Conservation (phyloP, 2,797 vertebrate genomes). For the Podargus strigoides region DNA sequence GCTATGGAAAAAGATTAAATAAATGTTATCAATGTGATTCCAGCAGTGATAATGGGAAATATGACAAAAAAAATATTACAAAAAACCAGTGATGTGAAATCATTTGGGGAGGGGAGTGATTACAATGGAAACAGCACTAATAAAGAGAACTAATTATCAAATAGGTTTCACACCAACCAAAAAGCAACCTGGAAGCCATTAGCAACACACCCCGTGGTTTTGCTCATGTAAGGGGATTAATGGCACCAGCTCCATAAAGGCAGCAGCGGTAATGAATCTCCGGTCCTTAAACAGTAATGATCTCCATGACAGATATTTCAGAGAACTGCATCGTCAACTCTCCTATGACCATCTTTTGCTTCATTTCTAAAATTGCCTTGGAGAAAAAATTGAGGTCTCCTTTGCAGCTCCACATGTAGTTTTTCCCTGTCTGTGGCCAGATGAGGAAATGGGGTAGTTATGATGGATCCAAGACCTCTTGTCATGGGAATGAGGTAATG, state of each 20-base stretch:
- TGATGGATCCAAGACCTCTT: background rate
- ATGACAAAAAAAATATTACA: conserved; percentile 27
- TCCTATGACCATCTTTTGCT: background rate
- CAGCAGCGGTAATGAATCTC: conserved; percentile 42
- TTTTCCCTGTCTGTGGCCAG: background rate
- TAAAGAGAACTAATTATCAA: conserved; percentile 71
- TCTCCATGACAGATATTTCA: background rate
- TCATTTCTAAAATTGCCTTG: background rate
- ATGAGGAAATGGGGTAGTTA: background rate
- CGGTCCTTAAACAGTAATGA: conserved; percentile 20
- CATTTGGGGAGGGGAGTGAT: conserved; percentile 42
- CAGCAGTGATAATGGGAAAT: conserved; percentile 57
- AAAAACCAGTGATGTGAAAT: conserved; percentile 12
- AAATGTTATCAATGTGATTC: conserved; percentile 30
- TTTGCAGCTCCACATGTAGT: background rate
- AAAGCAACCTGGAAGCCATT: conserved; percentile 66
- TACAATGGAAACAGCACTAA: conserved; percentile 55
- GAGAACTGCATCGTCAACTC: background rate
- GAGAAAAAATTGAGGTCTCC: background rate
- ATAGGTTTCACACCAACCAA: conserved; percentile 47
- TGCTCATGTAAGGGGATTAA: conserved; percentile 54
- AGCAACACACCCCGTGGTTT: conserved; percentile 42
- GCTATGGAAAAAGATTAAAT: conserved; percentile 27
- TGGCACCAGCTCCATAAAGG: conserved; percentile 15
- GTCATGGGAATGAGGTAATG: background rate